Evolutionary conservation across 2,113 vertebrate species (phyloP).

Genomic region (Rhabdornis inornatus): DNA sequence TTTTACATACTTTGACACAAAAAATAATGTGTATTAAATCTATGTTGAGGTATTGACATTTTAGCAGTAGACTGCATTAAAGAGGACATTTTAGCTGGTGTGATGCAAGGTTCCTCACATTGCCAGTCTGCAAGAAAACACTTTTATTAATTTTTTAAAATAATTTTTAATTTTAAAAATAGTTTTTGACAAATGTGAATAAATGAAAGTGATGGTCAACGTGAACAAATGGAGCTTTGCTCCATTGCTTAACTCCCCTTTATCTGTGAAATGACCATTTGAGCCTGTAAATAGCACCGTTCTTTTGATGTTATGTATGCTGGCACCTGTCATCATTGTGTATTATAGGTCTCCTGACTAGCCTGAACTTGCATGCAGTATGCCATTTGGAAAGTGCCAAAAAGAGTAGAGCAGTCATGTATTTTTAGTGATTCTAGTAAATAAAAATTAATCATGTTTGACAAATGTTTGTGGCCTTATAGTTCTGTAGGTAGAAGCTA

Average conservation of each 20-base stretch:
- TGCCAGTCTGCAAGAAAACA: background rate
- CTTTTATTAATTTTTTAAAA: background rate
- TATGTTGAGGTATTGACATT: background rate
- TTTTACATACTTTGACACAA: background rate
- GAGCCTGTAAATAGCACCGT: background rate
- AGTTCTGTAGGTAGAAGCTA: background rate
- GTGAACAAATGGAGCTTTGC: background rate
- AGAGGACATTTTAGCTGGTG: background rate
- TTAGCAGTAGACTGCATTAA: background rate
- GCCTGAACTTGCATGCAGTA: background rate
- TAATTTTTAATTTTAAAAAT: background rate
- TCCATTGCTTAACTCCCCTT: too few species aligned
- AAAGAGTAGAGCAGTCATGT: background rate
- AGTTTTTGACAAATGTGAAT: background rate
- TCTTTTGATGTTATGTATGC: background rate
- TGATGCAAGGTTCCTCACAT: background rate
- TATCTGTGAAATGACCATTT: background rate
- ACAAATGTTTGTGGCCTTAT: background rate
- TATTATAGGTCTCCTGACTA: background rate
- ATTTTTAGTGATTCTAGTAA: background rate
- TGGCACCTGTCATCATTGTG: background rate
- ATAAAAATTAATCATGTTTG: constrained; percentile 31
- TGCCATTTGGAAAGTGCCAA: constrained; percentile 13
- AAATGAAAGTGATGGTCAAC: background rate
- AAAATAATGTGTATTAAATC: background rate